Conservation (phyloP, 2,888 invertebrate genomes). For the Scaptomyza tumidula region DNA sequence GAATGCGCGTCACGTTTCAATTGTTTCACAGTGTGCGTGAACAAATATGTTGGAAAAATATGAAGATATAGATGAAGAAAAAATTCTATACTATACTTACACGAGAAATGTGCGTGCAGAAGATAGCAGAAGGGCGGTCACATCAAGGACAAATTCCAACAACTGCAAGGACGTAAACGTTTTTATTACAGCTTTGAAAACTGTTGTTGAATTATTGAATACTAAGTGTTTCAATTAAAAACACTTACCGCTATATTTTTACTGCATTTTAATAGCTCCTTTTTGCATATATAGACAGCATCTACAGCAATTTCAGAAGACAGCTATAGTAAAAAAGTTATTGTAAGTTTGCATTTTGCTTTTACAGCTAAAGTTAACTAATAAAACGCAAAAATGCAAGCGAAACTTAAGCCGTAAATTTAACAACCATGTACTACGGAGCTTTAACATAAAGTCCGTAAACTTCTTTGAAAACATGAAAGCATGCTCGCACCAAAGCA, state of each 20-base stretch:
- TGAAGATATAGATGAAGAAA: conserved; percentile 49
- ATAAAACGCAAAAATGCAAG: background rate
- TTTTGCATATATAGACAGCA: background rate
- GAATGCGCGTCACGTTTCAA: conserved; percentile 71
- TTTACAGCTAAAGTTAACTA: conserved; percentile 7
- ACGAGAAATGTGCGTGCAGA: conserved; percentile 22
- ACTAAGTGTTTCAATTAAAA: conserved; percentile 4
- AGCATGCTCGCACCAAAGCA: background rate
- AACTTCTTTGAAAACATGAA: background rate
- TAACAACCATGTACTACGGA: background rate
- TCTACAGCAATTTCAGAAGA: background rate
- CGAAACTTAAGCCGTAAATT: conserved; percentile 12
- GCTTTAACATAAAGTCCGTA: background rate
- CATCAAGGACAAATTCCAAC: conserved; percentile 71
- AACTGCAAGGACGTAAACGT: conserved; percentile 61
- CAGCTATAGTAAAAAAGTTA: background rate
- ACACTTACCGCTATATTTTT: background rate
- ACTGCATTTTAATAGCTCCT: conserved; percentile 1
- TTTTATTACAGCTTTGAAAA: conserved; percentile 45
- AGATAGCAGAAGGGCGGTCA: conserved; percentile 51
- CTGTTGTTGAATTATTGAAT: conserved; percentile 18
- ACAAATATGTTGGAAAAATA: conserved; percentile 65
- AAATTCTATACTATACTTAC: conserved; percentile 28
- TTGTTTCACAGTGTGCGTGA: conserved; percentile 63
- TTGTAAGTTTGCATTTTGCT: background rate